phyloP scores from a whole-genome alignment of 2,888 invertebrate genomes.

The Mamestra brassicae region DNA sequence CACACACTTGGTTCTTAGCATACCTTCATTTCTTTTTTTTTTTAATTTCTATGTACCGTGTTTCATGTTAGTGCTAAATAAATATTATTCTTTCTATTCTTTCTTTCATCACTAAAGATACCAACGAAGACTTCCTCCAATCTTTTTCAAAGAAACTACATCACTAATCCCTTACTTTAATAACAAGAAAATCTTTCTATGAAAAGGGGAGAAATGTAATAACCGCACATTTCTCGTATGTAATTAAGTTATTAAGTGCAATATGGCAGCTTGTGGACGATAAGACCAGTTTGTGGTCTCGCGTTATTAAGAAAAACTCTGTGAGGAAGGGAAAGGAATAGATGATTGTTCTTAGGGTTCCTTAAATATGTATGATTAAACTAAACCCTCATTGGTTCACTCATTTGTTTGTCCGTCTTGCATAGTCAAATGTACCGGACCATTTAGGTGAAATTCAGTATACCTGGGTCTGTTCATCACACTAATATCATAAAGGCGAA shows the following conservation, averaged over 20 bases:
- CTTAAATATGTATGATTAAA: not conserved
- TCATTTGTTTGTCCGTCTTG: no score
- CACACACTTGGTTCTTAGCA: no score
- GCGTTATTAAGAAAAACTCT: conserved; percentile 42
- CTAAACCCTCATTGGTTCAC: no score
- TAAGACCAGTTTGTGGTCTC: conserved; percentile 38
- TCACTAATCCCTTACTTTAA: conserved; percentile 6
- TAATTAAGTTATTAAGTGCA: conserved; percentile 46
- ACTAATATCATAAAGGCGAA: no score
- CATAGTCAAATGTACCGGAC: no score
- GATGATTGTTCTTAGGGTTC: not conserved
- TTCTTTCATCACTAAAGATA: not conserved
- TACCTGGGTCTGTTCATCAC: no score
- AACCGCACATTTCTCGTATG: conserved; percentile 23
- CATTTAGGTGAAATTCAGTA: no score
- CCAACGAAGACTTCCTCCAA: not conserved
- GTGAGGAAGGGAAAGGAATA: not conserved
- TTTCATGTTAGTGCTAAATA: no score
- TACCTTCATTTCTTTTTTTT: no score
- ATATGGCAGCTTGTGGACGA: conserved; percentile 29
- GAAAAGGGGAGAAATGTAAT: conserved; percentile 39
- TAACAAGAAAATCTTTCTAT: conserved; percentile 13
- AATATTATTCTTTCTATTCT: no score
- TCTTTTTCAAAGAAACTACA: conserved; percentile 6
- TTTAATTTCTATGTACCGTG: no score